Conservation (phyloP, 2,113 vertebrate genomes). For the Damaliscus lunatus region DNA sequence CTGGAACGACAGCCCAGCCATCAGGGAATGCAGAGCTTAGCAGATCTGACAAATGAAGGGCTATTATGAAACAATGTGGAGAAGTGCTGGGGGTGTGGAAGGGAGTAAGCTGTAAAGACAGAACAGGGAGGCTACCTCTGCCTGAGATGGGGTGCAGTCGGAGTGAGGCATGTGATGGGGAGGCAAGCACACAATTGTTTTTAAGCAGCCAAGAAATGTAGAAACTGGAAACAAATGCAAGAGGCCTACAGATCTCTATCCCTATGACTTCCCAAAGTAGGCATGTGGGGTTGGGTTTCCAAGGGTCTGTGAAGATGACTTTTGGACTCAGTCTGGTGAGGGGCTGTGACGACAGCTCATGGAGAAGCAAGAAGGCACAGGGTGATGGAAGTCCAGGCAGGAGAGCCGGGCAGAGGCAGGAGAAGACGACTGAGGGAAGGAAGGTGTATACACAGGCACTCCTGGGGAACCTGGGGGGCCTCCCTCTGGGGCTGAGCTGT, state of each 20-base stretch:
- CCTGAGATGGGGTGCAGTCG: background rate
- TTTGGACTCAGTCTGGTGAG: too few relatives aligned
- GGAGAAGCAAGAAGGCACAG: background rate
- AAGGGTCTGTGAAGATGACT: background rate
- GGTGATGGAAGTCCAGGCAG: too few relatives aligned
- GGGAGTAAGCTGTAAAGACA: background rate
- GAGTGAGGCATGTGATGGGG: too few relatives aligned
- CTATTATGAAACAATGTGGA: background rate
- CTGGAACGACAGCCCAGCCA: background rate
- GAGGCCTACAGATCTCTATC: background rate
- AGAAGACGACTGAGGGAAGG: background rate
- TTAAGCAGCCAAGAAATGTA: background rate
- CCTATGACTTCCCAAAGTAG: background rate
- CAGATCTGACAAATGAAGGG: background rate
- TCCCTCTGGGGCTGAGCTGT: accelerated
- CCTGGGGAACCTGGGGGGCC: too few relatives aligned
- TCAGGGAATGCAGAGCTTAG: background rate
- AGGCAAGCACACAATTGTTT: background rate
- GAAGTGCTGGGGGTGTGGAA: background rate
- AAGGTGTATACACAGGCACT: accelerated
- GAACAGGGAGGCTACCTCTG: background rate
- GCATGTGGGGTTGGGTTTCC: background rate
- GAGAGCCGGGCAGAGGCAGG: background rate
- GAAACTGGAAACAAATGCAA: background rate
- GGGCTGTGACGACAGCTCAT: background rate